Conservation (phyloP, 2,113 vertebrate genomes). For the Apteryx owenii region DNA sequence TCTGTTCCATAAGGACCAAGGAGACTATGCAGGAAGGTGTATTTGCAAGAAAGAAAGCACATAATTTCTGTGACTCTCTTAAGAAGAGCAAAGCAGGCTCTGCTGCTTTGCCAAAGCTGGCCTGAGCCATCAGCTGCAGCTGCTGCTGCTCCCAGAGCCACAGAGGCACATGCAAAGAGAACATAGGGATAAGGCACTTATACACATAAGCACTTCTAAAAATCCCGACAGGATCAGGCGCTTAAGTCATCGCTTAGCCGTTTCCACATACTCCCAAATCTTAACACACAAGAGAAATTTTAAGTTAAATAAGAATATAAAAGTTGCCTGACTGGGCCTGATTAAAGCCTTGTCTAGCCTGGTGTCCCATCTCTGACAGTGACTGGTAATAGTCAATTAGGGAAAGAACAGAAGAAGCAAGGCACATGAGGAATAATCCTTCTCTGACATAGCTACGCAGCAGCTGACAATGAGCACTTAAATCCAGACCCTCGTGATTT, state of each 20-base stretch:
- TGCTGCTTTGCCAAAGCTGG: not conserved
- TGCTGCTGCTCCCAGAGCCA: not conserved
- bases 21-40: not conserved
- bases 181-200: not conserved
- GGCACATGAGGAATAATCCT: not conserved
- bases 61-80: not conserved
- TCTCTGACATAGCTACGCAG: not conserved
- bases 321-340: not conserved
- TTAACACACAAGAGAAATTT: not conserved
- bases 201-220: not conserved
- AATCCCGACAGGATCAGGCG: not conserved
- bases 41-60: not conserved
- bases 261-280: not conserved
- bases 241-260: accelerated
- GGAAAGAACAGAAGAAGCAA: not conserved
- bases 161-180: not conserved
- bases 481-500: accelerated
- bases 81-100: not conserved
- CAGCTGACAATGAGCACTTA: not conserved
- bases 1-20: accelerated
- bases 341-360: too few species aligned
- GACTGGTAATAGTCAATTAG: not conserved
- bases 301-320: not conserved
- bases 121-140: accelerated
- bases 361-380: accelerated